Conservation (phyloP, 35 echinoderm and acorn worm genomes). For the Diadema setosum region DNA sequence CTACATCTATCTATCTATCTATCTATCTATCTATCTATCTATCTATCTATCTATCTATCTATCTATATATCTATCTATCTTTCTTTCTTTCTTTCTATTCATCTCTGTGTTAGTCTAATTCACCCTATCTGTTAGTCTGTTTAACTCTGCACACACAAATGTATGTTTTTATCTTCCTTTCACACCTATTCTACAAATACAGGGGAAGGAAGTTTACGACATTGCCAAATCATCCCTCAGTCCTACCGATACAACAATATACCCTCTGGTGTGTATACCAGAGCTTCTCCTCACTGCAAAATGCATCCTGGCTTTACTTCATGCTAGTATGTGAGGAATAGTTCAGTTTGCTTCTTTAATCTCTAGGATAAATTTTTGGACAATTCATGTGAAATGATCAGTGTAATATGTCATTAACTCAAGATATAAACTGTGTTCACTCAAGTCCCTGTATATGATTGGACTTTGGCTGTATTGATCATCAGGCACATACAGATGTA, state of each 20-base stretch:
- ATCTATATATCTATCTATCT: too few species aligned
- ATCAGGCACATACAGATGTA: too few species aligned
- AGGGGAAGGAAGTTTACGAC: conserved; percentile 13
- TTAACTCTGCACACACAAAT: background rate
- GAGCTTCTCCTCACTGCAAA: conserved; percentile 32
- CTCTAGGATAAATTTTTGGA: too few species aligned
- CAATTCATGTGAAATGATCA: too few species aligned
- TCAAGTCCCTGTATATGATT: too few species aligned
- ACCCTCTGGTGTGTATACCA: conserved; percentile 34
- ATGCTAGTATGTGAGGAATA: too few species aligned
- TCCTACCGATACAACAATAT: conserved; percentile 16
- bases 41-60: background rate
- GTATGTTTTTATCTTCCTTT: background rate
- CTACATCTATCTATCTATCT: background rate
- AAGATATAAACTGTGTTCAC: too few species aligned
- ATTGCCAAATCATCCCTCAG: background rate
- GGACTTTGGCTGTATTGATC: too few species aligned
- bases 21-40: background rate
- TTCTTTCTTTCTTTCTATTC: background rate
- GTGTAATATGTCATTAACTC: too few species aligned
- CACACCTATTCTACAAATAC: background rate
- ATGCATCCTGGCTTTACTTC: conserved; percentile 16
- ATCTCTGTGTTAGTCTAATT: background rate
- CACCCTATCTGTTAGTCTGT: background rate
- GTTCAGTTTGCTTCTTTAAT: too few species aligned